Evolutionary conservation across 2,888 invertebrate species (phyloP), one percentile per base, ranked within the genome.

Genomic region (Sesia bembeciformis): DNA sequence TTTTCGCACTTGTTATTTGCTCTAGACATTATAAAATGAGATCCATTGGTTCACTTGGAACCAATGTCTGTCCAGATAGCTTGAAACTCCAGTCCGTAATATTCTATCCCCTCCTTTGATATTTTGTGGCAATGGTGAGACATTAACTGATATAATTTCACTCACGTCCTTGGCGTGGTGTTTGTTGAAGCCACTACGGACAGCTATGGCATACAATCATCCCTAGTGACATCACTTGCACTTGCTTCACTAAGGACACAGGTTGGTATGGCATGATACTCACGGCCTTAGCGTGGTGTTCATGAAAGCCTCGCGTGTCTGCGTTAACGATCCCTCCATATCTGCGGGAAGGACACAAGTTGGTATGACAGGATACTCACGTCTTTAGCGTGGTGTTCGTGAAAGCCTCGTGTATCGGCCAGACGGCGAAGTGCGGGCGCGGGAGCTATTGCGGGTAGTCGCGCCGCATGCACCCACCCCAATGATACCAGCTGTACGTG

Each of bases 401-500:
- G 98, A 88, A 98, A 97, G 69, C 95, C 94, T 56, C 95, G 87
- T 6, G 97, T 95, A 52, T 93, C 91, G 53, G 95, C 94, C 59
- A 94, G 93, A 58, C 95, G 90, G 56, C 92, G 90, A 54, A 93
- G 90, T 8, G 95, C 94, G 38, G 93, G 87, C 1, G 92, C 85
- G 65, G 94, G 92, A 51, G 95, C 92, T 46, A 93, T 91, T 5
- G 94, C 91, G 38, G 94, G 91, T 55, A 97, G 86, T 54, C 95
- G 91, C 60, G 94, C 94, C 61, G 94, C 92, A 82, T 96, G 94
- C 58, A 95, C 86, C 87, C 96, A 96, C 62, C 98, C 97, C 76
- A 98, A 86, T 0, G 98, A 96, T 78, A 98, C 97, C 74, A 97
- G 90, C 83, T 98, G 98, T 65, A 98, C 93, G 82, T 98, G 97